Conservation (phyloP, 1,140 invertebrate genomes). For the Trypoxylus dichotomus region DNA sequence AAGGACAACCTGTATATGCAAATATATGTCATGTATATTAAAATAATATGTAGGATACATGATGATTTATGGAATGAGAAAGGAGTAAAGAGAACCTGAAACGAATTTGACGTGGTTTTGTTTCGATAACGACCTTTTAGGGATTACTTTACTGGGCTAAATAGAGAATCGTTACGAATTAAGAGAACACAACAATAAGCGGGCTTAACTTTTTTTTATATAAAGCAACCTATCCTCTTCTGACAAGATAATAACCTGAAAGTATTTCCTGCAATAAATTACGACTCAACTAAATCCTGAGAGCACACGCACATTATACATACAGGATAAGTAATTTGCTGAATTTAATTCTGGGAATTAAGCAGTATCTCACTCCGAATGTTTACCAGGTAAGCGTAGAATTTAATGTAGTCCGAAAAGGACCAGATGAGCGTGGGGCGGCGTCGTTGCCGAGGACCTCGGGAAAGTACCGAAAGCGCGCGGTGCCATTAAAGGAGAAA, state of each 20-base stretch:
- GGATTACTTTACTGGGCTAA: too few species aligned
- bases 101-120: too few species aligned
- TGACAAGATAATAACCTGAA: neutral
- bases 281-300: neutral
- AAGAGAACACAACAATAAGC: neutral
- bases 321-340: slow-evolving; percentile 5
- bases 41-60: too few species aligned
- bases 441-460: neutral
- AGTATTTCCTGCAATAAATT: slow-evolving; percentile 1
- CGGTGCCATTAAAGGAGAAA: slow-evolving; percentile 13
- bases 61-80: too few species aligned
- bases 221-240: neutral
- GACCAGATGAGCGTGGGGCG: neutral
- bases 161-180: too few species aligned
- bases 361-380: neutral
- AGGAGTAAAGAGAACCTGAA: too few species aligned
- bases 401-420: slow-evolving; percentile 21
- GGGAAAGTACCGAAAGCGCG: slow-evolving; percentile 8
- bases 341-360: slow-evolving; percentile 19
- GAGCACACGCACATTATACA: neutral
- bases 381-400: slow-evolving; percentile 10
- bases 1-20: too few species aligned
- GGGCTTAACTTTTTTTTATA: neutral
- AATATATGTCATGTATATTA: too few species aligned
- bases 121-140: too few species aligned